Evolutionary conservation across 1,140 invertebrate genomes (phyloP), one percentile per base, ranked within the genome.

Genomic region (Diorhabda elongata): DNA sequence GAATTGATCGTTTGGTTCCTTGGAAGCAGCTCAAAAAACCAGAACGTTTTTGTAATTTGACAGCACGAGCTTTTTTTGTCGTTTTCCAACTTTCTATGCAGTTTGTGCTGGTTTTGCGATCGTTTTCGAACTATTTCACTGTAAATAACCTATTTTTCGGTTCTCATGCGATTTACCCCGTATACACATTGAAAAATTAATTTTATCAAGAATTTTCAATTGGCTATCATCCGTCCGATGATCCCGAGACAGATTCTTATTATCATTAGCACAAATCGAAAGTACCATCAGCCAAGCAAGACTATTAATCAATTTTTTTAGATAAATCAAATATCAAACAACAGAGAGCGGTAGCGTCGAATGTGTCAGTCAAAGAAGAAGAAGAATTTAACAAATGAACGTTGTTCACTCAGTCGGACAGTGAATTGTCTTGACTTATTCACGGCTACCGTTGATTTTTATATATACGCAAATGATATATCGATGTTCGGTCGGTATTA

Each of bases 401-500:
- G 60, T 60, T 45, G 8, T 61, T 44, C 59, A 63, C 67, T 52
- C 67, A 42, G 59, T 68, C 67, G 61, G 67, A 68, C 61, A 63
- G 61, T 67, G 65, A 56, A 62, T 61, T 63, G 67, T 63, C 67
- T 61, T 63, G 60, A 68, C 59, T 68, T 67, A 52, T 61, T 56
- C 67, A 41, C 67, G 42, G 67, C 67, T 68, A 61, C 67, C 67
- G 61, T 62, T 68, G 67, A 68, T 67, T 9, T 62, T 47, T 69
- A 61, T 52, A 69, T n/a, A n/a, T 57, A 59, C 62, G 44, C 43
- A 60, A 47, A 67, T 67, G 65, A 67, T 67, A 56, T 67, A 67
- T 66, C 47, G 47, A 52, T 52, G 6, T n/a, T 26, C 26, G 26
- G 26, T 26, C 11, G 26, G 26, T 26, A 26, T 26, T 26, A 26